A percentile compares a stretch with the other conserved stretches of the same genome.
These are phyloP conservation scores for Ceratina japonica DNA, from an alignment of 1,140 invertebrate genomes.

Conservation along the genomic window DNA sequence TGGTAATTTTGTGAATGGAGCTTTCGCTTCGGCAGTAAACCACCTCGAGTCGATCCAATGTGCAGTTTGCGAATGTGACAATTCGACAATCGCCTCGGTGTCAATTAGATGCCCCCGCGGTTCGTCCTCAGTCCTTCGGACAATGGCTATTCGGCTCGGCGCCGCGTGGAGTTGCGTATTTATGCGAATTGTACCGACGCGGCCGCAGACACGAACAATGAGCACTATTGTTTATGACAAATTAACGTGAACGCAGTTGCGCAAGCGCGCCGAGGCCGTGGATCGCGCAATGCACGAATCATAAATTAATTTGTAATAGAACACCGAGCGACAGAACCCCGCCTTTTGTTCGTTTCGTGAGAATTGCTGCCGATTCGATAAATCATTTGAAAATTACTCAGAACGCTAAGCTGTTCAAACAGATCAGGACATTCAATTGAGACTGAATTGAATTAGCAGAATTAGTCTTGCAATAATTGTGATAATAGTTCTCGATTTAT, in stretches of 20 bases:
- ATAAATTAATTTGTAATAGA: slow-evolving; percentile 46
- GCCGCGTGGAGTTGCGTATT: slow-evolving; percentile 14
- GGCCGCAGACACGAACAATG: slow-evolving; percentile 18
- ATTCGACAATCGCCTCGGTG: slow-evolving; percentile 28
- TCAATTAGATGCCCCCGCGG: slow-evolving; percentile 47
- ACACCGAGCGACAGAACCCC: not conserved
- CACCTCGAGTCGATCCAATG: slow-evolving; percentile 20
- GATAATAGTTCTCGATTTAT: too few relatives aligned
- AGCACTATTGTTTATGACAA: slow-evolving; percentile 47
- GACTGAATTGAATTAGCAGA: too few relatives aligned
- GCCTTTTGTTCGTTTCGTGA: slow-evolving; percentile 3
- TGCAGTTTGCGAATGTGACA: slow-evolving; percentile 32
- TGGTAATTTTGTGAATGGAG: not conserved
- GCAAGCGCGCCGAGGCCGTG: not conserved
- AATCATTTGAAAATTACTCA: not conserved
- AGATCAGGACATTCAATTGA: not conserved
- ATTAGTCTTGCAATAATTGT: too few relatives aligned
- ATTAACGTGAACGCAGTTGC: slow-evolving; percentile 42
- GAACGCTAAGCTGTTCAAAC: not conserved
- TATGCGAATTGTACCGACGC: slow-evolving; percentile 31
- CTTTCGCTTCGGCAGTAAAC: slow-evolving; percentile 1
- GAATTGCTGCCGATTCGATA: not conserved
- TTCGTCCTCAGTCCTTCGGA: slow-evolving; percentile 29
- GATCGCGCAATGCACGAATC: not conserved
- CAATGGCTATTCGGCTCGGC: slow-evolving; percentile 42